Evolutionary conservation across 2,113 vertebrate genomes (phyloP), one percentile per base, ranked within the genome.

Genomic region (Sylvilagus bachmani): DNA sequence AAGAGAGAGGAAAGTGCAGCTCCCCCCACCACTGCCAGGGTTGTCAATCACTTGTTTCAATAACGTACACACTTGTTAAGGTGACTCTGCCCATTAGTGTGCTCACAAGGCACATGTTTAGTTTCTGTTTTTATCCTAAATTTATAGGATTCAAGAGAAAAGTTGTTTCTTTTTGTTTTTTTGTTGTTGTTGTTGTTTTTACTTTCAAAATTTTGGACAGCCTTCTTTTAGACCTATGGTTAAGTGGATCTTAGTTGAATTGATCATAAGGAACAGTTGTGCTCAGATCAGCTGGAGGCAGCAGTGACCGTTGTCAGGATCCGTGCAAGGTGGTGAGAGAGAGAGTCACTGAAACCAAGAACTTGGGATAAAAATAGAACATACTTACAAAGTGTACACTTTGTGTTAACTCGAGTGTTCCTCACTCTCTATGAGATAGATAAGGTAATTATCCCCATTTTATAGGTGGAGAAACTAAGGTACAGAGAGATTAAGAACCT

Each of bases 121-220:
- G 17, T 29, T 83, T 93, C 92, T 86, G 24, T 66, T 87, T 93
- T 77, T 71, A 49, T 73, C 71, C 51, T 71, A 51, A 88, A 58
- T 87, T 70, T 79, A 78, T 85, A 70, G 75, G 44, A 83, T 86
- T 89, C 51, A n/a, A 86, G 71, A 93, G 82, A 88, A 95, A 94
- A 67, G 58, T 8, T 36, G 33, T 82, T 83, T 61, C 61, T 16
- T 51, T 82, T n/a, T n/a, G n/a, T n/a, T n/a, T n/a, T n/a, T n/a
- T n/a, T n/a, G n/a, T n/a, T n/a, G n/a, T n/a, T n/a, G n/a, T n/a
- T n/a, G n/a, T n/a, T n/a, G n/a, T n/a, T n/a, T 91, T 83, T 16
- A 22, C 6, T 80, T 77, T 91, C 31, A 80, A 88, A 93, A 89
- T 86, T 89, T 81, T 77, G 53, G 27, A 75, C 95, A 67, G 13